Evolutionary conservation across 2,888 invertebrate genomes (phyloP).

Genomic region (Aplocera efformata): DNA sequence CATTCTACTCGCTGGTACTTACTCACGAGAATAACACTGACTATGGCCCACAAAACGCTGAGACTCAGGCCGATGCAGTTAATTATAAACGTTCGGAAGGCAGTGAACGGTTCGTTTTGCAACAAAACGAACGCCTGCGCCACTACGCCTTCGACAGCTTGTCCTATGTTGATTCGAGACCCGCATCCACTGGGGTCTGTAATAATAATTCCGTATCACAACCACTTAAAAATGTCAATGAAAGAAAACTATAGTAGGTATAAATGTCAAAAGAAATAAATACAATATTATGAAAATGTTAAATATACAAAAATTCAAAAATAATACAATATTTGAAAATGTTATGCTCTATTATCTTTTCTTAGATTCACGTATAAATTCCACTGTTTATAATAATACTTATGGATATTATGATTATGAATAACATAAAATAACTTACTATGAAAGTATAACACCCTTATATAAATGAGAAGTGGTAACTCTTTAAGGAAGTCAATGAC

Average conservation of each 20-base stretch:
- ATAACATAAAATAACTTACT: too few species aligned
- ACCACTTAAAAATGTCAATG: background rate
- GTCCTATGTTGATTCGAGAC: slow-evolving; percentile 52
- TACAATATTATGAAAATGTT: background rate
- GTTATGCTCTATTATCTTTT: too few species aligned
- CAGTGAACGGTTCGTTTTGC: slow-evolving; percentile 43
- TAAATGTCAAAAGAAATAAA: slow-evolving; percentile 2
- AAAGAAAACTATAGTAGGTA: background rate
- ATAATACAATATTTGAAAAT: too few species aligned
- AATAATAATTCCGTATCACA: slow-evolving; percentile 22
- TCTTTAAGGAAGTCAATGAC: slow-evolving; percentile 56
- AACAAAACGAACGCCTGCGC: slow-evolving; percentile 58
- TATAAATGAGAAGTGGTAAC: slow-evolving; percentile 50
- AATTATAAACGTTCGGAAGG: slow-evolving; percentile 53
- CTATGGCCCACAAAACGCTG: slow-evolving; percentile 48
- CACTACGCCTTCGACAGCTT: slow-evolving; percentile 46
- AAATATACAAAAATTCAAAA: too few species aligned
- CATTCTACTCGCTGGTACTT: slow-evolving; percentile 32
- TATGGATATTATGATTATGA: too few species aligned
- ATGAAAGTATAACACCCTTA: slow-evolving; percentile 58
- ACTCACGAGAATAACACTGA: slow-evolving; percentile 55
- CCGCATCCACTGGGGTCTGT: slow-evolving; percentile 54
- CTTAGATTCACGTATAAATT: too few species aligned
- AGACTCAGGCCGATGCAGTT: slow-evolving; percentile 47
- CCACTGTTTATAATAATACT: too few species aligned